These are phyloP conservation scores for Pundamilia nyererei DNA, from an alignment of 2,113 vertebrate species.

Conservation along the genomic window DNA sequence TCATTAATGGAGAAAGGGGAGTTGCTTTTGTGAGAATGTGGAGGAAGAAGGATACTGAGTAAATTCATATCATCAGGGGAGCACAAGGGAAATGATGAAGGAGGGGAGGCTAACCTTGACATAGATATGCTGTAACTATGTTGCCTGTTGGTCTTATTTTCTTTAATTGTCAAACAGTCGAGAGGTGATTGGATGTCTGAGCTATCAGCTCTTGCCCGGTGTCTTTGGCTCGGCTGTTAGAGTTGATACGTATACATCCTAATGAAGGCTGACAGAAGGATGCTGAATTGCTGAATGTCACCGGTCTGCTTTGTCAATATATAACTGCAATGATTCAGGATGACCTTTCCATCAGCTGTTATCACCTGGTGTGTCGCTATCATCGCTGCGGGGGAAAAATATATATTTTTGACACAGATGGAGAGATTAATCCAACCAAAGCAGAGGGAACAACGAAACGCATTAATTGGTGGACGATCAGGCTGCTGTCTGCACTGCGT, in stretches of 20 bases:
- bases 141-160: neutral
- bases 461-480: neutral
- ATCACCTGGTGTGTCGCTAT: neutral
- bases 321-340: neutral
- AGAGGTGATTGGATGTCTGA: neutral
- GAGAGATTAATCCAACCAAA: neutral
- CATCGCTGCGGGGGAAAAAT: neutral
- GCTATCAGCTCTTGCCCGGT: neutral
- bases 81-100: neutral
- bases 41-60: neutral
- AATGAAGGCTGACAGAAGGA: neutral
- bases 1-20: slow-evolving; percentile 31
- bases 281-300: neutral
- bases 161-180: neutral
- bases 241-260: neutral
- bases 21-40: slow-evolving; percentile 15
- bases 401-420: neutral
- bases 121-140: slow-evolving; percentile 19
- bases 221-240: neutral
- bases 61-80: slow-evolving; percentile 1
- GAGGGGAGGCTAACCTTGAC: slow-evolving; percentile 55
- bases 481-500: neutral
- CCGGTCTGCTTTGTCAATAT: neutral
- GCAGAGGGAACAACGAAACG: neutral
- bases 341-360: neutral